Percentiles rank a stretch among this genome's conserved stretches.
phyloP scores from a whole-genome alignment of 2,797 vertebrate genomes.

The Peromyscus eremicus region DNA sequence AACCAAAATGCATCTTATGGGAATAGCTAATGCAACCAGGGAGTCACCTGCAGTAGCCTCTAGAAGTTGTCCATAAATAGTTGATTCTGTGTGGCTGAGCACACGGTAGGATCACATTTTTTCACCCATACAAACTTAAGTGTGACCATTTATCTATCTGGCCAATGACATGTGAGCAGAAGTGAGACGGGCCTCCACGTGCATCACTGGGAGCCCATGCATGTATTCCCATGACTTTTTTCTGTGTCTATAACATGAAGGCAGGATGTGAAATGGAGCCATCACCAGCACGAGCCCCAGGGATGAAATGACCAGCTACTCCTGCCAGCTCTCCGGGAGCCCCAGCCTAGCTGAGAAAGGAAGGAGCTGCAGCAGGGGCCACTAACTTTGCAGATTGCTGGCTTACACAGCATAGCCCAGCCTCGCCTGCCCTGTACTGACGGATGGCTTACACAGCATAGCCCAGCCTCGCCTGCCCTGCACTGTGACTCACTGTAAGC shows the following conservation, averaged over 20 bases:
- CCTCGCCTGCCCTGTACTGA: background rate
- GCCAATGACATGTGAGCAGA: background rate
- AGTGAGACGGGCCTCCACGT: background rate
- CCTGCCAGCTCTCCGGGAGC: background rate
- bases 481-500: background rate
- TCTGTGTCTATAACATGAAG: background rate
- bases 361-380: background rate
- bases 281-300: background rate
- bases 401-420: background rate
- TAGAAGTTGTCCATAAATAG: background rate
- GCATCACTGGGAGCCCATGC: background rate
- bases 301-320: background rate
- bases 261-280: background rate
- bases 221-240: background rate
- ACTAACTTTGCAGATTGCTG: background rate
- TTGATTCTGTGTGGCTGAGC: slow-evolving; percentile 25
- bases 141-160: background rate
- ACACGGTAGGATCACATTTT: background rate
- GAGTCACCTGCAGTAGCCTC: background rate
- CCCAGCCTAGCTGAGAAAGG: background rate
- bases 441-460: background rate
- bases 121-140: background rate
- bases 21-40: background rate
- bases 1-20: slow-evolving; percentile 9
- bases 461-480: background rate